phyloP scores from a whole-genome alignment of 1,140 invertebrate genomes.

The Drosophila nasuta region DNA sequence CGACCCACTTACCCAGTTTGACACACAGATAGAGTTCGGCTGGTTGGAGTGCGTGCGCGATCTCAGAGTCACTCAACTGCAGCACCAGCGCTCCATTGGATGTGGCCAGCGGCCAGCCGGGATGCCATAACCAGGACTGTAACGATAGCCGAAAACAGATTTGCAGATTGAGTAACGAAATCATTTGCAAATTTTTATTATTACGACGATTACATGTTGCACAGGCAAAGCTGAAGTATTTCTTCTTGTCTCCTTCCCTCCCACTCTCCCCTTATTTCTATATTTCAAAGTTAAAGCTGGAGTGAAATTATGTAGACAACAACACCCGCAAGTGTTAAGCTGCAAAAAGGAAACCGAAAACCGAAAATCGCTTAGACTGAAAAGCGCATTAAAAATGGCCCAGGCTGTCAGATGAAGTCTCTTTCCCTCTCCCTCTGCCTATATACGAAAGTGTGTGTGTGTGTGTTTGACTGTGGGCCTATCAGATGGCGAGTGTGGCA shows the following conservation, averaged over 20 bases:
- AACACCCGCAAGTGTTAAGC: slow-evolving; percentile 83
- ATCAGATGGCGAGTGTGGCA: slow-evolving; percentile 73
- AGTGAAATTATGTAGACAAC: slow-evolving; percentile 74
- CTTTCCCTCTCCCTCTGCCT: not conserved
- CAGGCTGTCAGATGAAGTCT: slow-evolving; percentile 60
- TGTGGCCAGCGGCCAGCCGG: slow-evolving; percentile 84
- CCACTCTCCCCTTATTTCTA: not conserved
- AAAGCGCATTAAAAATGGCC: slow-evolving; percentile 76
- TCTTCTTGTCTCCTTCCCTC: not conserved
- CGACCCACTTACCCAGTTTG: slow-evolving; percentile 82
- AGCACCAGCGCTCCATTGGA: slow-evolving; percentile 78
- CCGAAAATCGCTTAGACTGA: slow-evolving; percentile 54
- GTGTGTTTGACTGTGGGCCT: slow-evolving; percentile 60
- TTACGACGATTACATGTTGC: slow-evolving; percentile 78
- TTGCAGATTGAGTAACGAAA: slow-evolving; percentile 79
- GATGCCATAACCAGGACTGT: slow-evolving; percentile 79
- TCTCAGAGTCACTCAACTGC: slow-evolving; percentile 80
- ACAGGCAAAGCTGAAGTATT: not conserved
- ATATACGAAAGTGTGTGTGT: slow-evolving; percentile 39
- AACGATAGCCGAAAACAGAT: slow-evolving; percentile 55
- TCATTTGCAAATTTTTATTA: slow-evolving; percentile 82
- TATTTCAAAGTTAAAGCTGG: not conserved
- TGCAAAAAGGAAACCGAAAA: slow-evolving; percentile 59
- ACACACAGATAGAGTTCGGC: slow-evolving; percentile 83
- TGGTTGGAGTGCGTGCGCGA: slow-evolving; percentile 71